Base-by-base conservation (phyloP, 1,140 invertebrate genomes). In the Cydia splendana region DNA sequence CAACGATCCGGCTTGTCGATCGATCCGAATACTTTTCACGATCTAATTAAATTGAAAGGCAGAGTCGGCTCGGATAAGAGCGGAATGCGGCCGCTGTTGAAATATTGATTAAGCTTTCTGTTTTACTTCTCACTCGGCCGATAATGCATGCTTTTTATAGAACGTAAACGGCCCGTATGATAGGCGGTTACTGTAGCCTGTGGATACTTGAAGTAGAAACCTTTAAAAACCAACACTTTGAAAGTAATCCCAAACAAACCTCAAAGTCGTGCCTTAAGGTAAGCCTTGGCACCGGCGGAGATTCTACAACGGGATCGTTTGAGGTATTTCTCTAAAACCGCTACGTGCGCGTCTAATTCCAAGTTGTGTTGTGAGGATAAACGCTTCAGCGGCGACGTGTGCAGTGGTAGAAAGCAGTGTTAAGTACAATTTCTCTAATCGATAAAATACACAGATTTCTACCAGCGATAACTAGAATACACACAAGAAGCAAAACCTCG, bases 1-100 rank as follows among this genome's bases (percentile, higher is more conserved):
- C 42, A 28, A 51, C 48, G 24, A 71, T 30, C 30, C 69, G n/a
- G 24, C 51, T 48, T 75, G 42, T 75, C 34, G 48, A 65, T 76
- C 38, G 78, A 34, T 75, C 75, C 42, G 65, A 79, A 79, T 76
- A 79, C 67, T 87, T 87, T 89, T 87, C 84, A 88, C 86, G 85
- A 87, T 89, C 84, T 87, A 87, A 89, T 89, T 89, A 89, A 88
- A 87, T 85, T 81, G 86, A 86, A 89, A 87, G 86, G 76, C 83
- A 82, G 84, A 79, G 38, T 42, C 38, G 38, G 74, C 77, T 82
- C 82, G 84, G 81, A 87, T 87, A 86, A 83, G 79, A 78, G 65
- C 69, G 85, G 87, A 90, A 90, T 88, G 86, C 85, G 86, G 88
- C 78, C 87, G 82, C 78, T 84, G 86, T 77, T 77, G 67, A 77